These are phyloP conservation scores for Synergus japonicus DNA, from an alignment of 2,888 invertebrate genomes.

Conservation along the genomic window DNA sequence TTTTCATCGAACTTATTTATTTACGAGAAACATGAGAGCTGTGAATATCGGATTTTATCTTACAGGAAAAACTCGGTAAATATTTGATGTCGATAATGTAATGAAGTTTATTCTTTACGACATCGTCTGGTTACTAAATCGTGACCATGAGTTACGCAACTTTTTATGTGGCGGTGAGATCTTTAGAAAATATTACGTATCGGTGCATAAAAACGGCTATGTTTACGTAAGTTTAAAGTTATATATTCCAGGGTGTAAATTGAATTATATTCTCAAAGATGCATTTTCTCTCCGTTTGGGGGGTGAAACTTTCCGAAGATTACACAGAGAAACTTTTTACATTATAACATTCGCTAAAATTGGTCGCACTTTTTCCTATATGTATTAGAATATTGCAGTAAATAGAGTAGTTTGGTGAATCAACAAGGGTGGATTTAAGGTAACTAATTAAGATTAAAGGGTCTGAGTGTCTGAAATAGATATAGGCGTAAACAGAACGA, in stretches of 20 bases:
- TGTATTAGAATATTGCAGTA: too few relatives aligned
- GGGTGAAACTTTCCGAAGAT: too few relatives aligned
- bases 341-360: background rate
- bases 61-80: slow-evolving; percentile 18
- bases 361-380: too few relatives aligned
- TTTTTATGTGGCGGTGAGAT: background rate
- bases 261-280: background rate
- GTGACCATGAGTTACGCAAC: slow-evolving; percentile 17
- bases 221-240: background rate
- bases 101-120: slow-evolving; percentile 32
- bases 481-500: slow-evolving; percentile 3
- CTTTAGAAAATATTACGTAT: slow-evolving; percentile 11
- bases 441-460: slow-evolving; percentile 15
- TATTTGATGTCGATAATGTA: slow-evolving; percentile 34
- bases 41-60: slow-evolving; percentile 27
- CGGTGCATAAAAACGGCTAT: background rate
- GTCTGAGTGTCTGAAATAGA: slow-evolving; percentile 12
- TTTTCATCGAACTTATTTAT: slow-evolving; percentile 22
- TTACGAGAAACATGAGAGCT: slow-evolving; percentile 24
- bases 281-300: too few relatives aligned
- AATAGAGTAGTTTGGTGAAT: too few relatives aligned
- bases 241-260: background rate
- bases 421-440: background rate
- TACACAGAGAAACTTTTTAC: too few relatives aligned
- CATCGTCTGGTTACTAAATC: slow-evolving; percentile 28